Base-by-base conservation (phyloP, 2,113 vertebrate species). In the Stegastes partitus region DNA sequence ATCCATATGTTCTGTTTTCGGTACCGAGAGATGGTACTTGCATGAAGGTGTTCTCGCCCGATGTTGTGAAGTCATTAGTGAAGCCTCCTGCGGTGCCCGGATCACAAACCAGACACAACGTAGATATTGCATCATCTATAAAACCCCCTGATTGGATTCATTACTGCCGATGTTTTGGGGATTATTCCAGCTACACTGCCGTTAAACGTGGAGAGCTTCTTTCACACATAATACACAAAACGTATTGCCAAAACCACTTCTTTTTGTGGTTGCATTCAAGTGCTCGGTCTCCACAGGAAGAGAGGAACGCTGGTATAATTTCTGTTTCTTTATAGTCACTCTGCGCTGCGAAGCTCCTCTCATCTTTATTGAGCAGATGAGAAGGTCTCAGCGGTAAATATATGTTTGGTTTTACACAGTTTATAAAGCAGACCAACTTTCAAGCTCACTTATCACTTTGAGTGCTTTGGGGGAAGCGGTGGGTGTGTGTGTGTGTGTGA, bases 381-480 rank as follows among this genome's bases (percentile, higher is more conserved):
- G 79, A 84, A 61, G 74, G 76, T 83, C 82, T 87, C 84, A 69
- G 69, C 2, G 53, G 82, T 57, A 84, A 89, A 82, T 74, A 58
- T 76, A 49, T 70, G 62, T 77, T 78, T 76, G 37, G 28, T 80
- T 76, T 79, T 59, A 64, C 79, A 76, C 63, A 68, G 73, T 79
- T 84, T 69, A 77, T 78, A 55, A 82, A 83, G 55, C 44, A 45
- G 58, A 74, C 49, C 25, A 65, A 74, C 80, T 74, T 77, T 51
- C 45, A 84, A 74, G 42, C 76, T 73, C 54, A 72, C 67, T 64
- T 66, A 68, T 82, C 61, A 71, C 74, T 87, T 59, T 77, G 56
- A 65, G 44, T 66, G 72, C 77, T 79, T 74, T 55, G n/a, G 49
- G 61, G 62, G 67, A 70, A 45, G 25, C 51, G 28, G 61, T 4